These are phyloP conservation scores for Eulemur rufifrons DNA, from an alignment of 2,113 vertebrate genomes.

Conservation along the genomic window DNA sequence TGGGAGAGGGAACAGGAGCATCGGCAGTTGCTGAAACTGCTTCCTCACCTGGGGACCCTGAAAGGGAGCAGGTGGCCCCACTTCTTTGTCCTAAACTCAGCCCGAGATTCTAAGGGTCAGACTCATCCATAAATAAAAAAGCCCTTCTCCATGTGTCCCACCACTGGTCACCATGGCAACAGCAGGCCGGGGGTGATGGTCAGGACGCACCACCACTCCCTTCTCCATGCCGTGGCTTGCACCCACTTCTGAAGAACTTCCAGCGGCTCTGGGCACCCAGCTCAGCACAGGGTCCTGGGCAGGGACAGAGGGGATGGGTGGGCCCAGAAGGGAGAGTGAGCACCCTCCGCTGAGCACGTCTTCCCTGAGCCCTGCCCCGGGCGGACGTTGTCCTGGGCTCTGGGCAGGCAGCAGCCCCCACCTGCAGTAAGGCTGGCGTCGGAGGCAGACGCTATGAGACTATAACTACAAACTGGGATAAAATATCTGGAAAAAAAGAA, in stretches of 20 bases:
- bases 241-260: neutral
- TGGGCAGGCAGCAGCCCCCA: neutral
- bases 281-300: neutral
- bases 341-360: neutral
- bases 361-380: rapidly evolving
- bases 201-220: neutral
- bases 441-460: neutral
- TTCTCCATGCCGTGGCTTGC: neutral
- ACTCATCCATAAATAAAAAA: neutral
- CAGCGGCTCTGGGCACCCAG: neutral
- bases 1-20: neutral
- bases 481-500: neutral
- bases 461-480: neutral
- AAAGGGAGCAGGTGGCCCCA: neutral
- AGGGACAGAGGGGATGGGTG: neutral
- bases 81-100: neutral
- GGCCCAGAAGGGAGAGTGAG: neutral
- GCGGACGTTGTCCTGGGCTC: no score
- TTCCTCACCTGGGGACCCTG: neutral
- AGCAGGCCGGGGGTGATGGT: neutral
- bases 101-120: neutral
- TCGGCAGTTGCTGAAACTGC: neutral
- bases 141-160: rapidly evolving
- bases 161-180: neutral
- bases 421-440: neutral